A percentile compares a stretch with the other conserved stretches of the same genome.
phyloP scores from a whole-genome alignment of 2,797 vertebrate genomes.

The Sylvilagus floridanus region DNA sequence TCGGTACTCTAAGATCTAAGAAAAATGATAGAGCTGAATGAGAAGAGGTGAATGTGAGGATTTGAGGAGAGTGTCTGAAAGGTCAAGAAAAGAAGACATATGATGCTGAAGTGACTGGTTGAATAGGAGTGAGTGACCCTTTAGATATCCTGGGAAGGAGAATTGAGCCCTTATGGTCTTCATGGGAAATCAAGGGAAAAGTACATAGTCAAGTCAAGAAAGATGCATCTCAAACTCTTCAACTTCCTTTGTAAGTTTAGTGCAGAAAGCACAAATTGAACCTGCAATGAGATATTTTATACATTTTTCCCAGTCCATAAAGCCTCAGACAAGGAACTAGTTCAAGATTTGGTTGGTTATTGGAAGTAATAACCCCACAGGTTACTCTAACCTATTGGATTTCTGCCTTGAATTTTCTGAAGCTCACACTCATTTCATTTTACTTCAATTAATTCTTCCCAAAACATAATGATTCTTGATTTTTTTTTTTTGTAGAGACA shows the following conservation, averaged over 20 bases:
- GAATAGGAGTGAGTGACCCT: rapidly evolving
- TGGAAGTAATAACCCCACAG: neutral
- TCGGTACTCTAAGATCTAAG: neutral
- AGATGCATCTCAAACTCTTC: neutral
- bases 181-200: neutral
- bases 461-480: neutral
- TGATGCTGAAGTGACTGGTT: neutral
- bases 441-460: neutral
- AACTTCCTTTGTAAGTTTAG: neutral
- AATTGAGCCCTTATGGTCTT: neutral
- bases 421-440: neutral
- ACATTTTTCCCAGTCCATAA: neutral
- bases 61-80: neutral
- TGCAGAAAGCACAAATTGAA: neutral
- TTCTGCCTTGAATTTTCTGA: neutral
- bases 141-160: neutral
- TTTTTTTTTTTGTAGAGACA: neutral
- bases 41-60: neutral
- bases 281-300: neutral
- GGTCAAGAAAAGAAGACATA: neutral
- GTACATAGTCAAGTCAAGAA: neutral
- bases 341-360: neutral
- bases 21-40: neutral
- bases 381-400: neutral
- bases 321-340: neutral